Evolutionary conservation across 2,797 vertebrate genomes (phyloP), one percentile per base, ranked within the genome.

Genomic region (Zenarchopterus dispar): DNA sequence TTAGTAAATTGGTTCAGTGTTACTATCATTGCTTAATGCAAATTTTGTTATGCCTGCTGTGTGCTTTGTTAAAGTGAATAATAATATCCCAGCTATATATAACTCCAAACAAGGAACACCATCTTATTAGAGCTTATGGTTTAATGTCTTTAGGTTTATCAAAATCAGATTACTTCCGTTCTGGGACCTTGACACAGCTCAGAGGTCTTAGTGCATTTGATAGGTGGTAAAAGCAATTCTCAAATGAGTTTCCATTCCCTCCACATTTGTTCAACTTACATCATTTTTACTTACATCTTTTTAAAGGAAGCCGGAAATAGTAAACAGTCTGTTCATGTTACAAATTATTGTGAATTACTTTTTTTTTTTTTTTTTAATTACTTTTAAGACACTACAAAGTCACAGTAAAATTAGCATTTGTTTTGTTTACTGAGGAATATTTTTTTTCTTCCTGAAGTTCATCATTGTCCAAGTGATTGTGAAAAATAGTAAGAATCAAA

Each of bases 81-180:
- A 22, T 21, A 1, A 39, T 39, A 39, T 39, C 11, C 31, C 3
- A 15, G 15, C 13, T 15, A 6, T 8, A 22, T 60, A 23, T 24
- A 36, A n/a, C 23, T 50, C 17, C 11, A 60, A 60, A 49, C 19
- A 46, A n/a, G 11, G 24, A 9, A 3, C 28, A 46, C 18, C 18
- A 6, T n/a, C 19, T 53, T 8, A 17, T 19, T 18, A 1, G 1
- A 15, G 17, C 22, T 26, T 11, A 44, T 1, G 21, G 23, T 15
- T n/a, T 24, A 23, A 9, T 33, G 10, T 6, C 10, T 50, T 65
- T 36, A 45, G 9, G 39, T 72, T 73, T 18, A 47, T 56, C 13
- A 31, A 65, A 66, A 78, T 42, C 51, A 67, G 59, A 73, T 70
- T 63, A 61, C 52, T 52, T 49, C 49, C 8, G 66, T 49, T 66